Conservation (phyloP, 2,888 invertebrate species). For the Mesodorylaimus sp. region DNA sequence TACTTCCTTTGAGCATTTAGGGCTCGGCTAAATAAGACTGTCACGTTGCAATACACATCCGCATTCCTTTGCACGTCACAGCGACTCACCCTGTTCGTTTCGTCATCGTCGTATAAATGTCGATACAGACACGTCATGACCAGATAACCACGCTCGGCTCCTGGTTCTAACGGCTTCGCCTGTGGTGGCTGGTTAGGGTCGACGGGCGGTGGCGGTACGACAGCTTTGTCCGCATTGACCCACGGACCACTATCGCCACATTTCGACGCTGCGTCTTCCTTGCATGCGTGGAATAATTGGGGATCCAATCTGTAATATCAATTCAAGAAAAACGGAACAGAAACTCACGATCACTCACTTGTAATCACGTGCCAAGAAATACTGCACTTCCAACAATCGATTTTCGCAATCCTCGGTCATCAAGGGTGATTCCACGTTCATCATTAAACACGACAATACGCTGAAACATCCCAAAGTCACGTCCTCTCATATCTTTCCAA, state of each 20-base stretch:
- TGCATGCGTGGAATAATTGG: slow-evolving; percentile 66
- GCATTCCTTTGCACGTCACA: too few relatives aligned
- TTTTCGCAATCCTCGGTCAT: slow-evolving; percentile 79
- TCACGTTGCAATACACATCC: neutral
- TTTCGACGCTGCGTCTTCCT: slow-evolving; percentile 54
- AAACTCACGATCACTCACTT: too few relatives aligned
- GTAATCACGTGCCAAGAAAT: slow-evolving; percentile 85
- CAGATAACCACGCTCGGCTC: slow-evolving; percentile 59
- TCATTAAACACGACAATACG: slow-evolving; percentile 82
- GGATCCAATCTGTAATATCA: slow-evolving; percentile 47
- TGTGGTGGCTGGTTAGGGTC: too few relatives aligned
- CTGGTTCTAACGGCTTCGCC: slow-evolving; percentile 26
- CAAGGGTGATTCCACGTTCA: slow-evolving; percentile 57
- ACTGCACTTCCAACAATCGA: slow-evolving; percentile 80
- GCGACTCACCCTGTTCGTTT: too few relatives aligned
- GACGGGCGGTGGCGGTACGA: too few relatives aligned
- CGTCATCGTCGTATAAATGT: slow-evolving; percentile 35
- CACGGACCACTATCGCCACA: slow-evolving; percentile 16
- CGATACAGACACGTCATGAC: slow-evolving; percentile 75
- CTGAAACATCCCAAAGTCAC: neutral
- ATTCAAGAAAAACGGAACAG: too few relatives aligned
- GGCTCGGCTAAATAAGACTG: slow-evolving; percentile 32
- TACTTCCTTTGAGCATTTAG: slow-evolving; percentile 48
- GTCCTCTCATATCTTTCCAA: too few relatives aligned
- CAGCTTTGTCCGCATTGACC: neutral